Base-by-base conservation (phyloP, 2,113 vertebrate species). In the Atherinomorus stipes region DNA sequence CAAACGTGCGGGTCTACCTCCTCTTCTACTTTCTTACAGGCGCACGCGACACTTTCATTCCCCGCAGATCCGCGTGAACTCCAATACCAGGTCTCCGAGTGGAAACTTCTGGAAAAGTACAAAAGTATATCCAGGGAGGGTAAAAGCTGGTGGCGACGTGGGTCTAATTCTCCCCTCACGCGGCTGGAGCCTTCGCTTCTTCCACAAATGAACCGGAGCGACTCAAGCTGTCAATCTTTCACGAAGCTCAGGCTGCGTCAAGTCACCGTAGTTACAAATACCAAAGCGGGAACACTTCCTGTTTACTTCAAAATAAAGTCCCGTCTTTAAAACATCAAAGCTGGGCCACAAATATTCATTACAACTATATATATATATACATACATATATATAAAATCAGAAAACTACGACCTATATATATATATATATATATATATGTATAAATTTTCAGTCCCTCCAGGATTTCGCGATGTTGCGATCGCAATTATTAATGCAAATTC, bases 141-240 rank as follows among this genome's bases (percentile, higher is more conserved):
- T 3, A 12, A 52, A 69, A 25, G 12, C 42, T 2, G 18, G 1
- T 31, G 7, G 11, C n/a, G 38, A 4, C 1, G 56, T 4, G 31
- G 52, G 67, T 51, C 59, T 56, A 71, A 68, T 23, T n/a, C 23
- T 38, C 50, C 40, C 11, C 37, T 58, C 67, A 53, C 50, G 74
- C 82, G 53, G 72, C 66, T 21, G 40, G 51, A 65, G 68, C 59
- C 53, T 0, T 52, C 66, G 26, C 23, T 47, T 51, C 74, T 47
- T 51, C 74, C 62, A 66, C 76, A n/a, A 44, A 16, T 66, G 26
- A 76, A 11, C 7, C 23, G 37, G 34, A 49, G 71, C 47, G 38
- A 67, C 38, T 1, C n/a, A 50, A 85, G 88, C 93, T 93, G 93
- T 93, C 93, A 93, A 81, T 89, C 87, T 87, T 76, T 28, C 83